A percentile compares a stretch with the other conserved stretches of the same genome.
Evolutionary conservation across 2,888 invertebrate species (phyloP).

Genomic region (Limnephilus rhombicus): DNA sequence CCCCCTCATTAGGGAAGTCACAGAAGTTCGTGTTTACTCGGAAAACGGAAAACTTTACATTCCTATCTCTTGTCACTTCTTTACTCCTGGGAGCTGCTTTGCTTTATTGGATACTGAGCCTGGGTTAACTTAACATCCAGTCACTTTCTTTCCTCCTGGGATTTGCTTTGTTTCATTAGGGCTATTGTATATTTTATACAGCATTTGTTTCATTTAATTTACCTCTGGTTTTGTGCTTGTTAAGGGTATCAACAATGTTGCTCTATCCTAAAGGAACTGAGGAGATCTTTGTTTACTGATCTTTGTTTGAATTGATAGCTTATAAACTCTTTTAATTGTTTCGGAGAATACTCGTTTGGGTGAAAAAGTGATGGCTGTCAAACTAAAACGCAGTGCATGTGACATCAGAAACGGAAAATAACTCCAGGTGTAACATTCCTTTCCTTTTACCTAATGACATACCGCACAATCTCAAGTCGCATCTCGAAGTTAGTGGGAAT

Average conservation of each 20-base stretch:
- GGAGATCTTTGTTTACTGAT: neutral
- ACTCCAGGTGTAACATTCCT: neutral
- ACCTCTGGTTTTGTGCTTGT: neutral
- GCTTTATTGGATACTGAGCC: neutral
- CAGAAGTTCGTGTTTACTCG: slow-evolving; percentile 19
- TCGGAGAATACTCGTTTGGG: neutral
- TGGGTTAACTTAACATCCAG: too few species aligned
- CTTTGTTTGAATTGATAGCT: neutral
- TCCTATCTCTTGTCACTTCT: neutral
- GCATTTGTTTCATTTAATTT: neutral
- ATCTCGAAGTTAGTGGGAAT: neutral
- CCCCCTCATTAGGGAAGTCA: slow-evolving; percentile 28
- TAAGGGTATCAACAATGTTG: neutral
- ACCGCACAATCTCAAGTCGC: neutral
- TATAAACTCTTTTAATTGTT: neutral
- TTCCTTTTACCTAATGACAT: neutral
- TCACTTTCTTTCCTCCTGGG: too few species aligned
- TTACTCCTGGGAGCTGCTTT: neutral
- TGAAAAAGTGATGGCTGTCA: neutral
- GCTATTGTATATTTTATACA: neutral
- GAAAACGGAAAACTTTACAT: neutral
- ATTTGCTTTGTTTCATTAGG: neutral
- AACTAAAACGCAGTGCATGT: neutral
- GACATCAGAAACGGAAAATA: neutral
- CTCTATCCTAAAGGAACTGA: neutral